Conservation (phyloP, 2,797 vertebrate genomes). For the Rousettus madagascariensis region DNA sequence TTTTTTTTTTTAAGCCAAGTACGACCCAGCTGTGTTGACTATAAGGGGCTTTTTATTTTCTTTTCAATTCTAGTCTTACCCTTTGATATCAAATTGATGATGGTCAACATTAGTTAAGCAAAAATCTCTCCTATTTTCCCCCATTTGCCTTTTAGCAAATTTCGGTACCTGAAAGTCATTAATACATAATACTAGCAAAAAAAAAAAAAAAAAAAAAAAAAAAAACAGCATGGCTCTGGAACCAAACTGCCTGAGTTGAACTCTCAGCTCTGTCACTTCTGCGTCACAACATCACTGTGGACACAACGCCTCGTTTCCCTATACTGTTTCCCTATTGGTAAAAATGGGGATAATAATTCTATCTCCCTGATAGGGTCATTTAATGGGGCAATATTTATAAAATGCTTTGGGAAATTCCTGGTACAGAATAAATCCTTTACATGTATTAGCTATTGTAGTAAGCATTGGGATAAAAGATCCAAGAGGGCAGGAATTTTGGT, state of each 20-base stretch:
- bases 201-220: not conserved
- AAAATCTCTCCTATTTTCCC: not conserved
- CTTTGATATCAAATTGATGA: slow-evolving; percentile 1
- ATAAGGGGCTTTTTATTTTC: not conserved
- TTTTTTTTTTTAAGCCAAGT: slow-evolving; percentile 52
- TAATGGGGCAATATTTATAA: not conserved
- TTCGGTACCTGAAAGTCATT: not conserved
- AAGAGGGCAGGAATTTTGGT: not conserved
- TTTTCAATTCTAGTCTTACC: not conserved
- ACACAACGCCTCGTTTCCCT: not conserved
- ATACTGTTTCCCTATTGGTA: not conserved
- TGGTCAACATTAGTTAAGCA: not conserved
- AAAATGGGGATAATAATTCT: not conserved
- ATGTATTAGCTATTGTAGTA: not conserved
- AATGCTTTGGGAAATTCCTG: not conserved
- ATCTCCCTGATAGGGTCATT: not conserved
- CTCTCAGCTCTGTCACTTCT: not conserved
- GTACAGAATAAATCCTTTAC: not conserved
- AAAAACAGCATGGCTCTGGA: not conserved
- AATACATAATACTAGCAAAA: not conserved
- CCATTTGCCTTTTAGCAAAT: slow-evolving; percentile 22
- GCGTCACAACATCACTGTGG: not conserved
- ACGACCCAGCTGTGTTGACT: slow-evolving; percentile 36
- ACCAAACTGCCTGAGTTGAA: not conserved
- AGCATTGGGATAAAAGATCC: not conserved